Evolutionary conservation across 2,113 vertebrate species (phyloP), one percentile per base, ranked within the genome.

Genomic region (Perccottus glenii): DNA sequence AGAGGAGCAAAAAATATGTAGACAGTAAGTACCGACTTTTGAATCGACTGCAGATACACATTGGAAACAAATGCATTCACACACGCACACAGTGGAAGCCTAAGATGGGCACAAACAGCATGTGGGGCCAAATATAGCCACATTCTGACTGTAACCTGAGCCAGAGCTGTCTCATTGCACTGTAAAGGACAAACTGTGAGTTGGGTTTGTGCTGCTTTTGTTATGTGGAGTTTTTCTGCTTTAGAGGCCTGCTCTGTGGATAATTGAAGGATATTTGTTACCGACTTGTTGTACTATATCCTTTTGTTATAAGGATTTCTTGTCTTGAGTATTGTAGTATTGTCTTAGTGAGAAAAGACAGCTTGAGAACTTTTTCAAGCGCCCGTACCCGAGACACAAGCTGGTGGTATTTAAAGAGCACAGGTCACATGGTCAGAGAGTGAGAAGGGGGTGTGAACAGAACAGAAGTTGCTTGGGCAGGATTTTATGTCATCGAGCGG

Each of bases 101-200:
- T 68, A 92, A 92, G 36, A 93, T 89, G 90, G 93, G 75, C 91
- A 91, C 73, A 76, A 77, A 70, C 80, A 75, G 72, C 48, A 60
- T 67, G 84, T 81, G 65, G 19, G 49, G 75, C 84, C 88, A 92
- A 89, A 92, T 88, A 89, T 93, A 94, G 91, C 75, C 59, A 52
- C 64, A 60, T 75, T 82, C 86, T 76, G 73, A 73, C 68, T 61
- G 69, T 90, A 79, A 88, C 84, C 70, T 33, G 72, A 82, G 50
- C 81, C 73, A 69, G 40, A 33, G 55, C 67, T 15, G 49, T 5
- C 16, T 50, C 67, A 60, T 57, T 57, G 19, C 51, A 66, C 82
- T 67, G 44, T 67, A 65, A 52, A 79, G 74, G 75, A 78, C 77
- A 64, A 48, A 46, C 11, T 50, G 55, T 72, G 35, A 19, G 48